phyloP scores from a whole-genome alignment of 2,113 vertebrate species.

The Daubentonia madagascariensis region DNA sequence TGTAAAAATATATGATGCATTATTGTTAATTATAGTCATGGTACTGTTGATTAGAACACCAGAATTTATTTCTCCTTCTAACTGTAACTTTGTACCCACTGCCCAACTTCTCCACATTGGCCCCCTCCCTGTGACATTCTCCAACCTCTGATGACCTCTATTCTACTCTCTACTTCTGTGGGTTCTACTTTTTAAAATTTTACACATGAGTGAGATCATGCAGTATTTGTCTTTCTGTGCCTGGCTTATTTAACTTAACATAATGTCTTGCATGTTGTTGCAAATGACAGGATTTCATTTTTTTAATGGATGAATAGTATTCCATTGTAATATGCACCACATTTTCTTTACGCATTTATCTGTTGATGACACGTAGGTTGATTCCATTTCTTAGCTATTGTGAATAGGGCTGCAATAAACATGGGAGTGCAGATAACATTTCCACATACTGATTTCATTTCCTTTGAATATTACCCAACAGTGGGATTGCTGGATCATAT shows the following conservation, averaged over 20 bases:
- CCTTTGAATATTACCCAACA: neutral
- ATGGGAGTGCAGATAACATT: neutral
- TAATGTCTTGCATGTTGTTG: neutral
- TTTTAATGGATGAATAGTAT: neutral
- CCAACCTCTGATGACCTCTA: neutral
- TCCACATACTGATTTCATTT: neutral
- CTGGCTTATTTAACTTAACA: neutral
- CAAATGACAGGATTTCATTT: neutral
- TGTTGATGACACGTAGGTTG: neutral
- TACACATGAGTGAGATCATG: neutral
- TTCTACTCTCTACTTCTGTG: neutral
- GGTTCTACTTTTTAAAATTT: neutral
- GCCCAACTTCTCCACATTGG: neutral
- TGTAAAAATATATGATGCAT: neutral
- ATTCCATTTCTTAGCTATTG: neutral
- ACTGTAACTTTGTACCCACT: neutral
- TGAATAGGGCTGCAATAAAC: neutral
- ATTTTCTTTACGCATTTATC: neutral
- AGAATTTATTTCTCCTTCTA: neutral
- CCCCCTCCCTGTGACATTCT: neutral
- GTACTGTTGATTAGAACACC: neutral
- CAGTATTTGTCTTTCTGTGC: neutral
- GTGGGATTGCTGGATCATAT: neutral
- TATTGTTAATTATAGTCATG: neutral
- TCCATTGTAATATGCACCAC: neutral